These are phyloP conservation scores for Melanostoma scalare DNA, from an alignment of 2,888 invertebrate genomes.

Conservation along the genomic window DNA sequence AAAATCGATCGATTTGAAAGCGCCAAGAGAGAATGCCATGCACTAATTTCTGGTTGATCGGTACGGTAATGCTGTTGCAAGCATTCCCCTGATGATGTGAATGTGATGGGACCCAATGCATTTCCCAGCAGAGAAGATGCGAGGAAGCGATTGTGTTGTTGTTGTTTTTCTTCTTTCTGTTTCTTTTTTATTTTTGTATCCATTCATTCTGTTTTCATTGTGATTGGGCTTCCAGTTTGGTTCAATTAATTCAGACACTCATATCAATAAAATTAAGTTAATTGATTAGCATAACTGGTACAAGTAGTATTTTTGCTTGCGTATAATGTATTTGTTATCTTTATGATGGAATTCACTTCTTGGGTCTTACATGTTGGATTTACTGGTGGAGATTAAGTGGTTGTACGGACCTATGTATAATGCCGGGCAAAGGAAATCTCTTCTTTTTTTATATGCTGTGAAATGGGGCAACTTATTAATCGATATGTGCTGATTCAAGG, in stretches of 20 bases:
- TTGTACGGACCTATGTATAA: constrained; percentile 7
- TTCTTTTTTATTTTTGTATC: constrained; percentile 31
- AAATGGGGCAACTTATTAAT: not conserved
- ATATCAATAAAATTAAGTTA: constrained; percentile 73
- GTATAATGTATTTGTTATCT: constrained; percentile 59
- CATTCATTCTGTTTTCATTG: constrained; percentile 41
- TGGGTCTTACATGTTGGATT: constrained; percentile 14
- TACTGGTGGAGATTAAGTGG: not conserved
- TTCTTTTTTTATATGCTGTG: no score
- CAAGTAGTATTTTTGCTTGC: constrained; percentile 69
- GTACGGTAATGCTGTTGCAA: constrained; percentile 31
- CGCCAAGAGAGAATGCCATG: constrained; percentile 31
- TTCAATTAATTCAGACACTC: constrained; percentile 72
- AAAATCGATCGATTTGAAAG: constrained; percentile 30
- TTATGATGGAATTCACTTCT: constrained; percentile 53
- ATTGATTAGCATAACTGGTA: constrained; percentile 73
- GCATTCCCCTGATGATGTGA: constrained; percentile 12
- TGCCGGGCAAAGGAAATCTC: not conserved
- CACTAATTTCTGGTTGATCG: constrained; percentile 60
- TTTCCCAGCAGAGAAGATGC: constrained; percentile 47
- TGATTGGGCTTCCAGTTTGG: constrained; percentile 54
- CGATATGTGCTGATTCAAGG: no score
- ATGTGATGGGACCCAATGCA: constrained; percentile 33
- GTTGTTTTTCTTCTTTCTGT: constrained; percentile 28
- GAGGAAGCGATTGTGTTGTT: constrained; percentile 46